Conservation (phyloP, 1,140 invertebrate genomes). For the Oreohelix idahoensis region DNA sequence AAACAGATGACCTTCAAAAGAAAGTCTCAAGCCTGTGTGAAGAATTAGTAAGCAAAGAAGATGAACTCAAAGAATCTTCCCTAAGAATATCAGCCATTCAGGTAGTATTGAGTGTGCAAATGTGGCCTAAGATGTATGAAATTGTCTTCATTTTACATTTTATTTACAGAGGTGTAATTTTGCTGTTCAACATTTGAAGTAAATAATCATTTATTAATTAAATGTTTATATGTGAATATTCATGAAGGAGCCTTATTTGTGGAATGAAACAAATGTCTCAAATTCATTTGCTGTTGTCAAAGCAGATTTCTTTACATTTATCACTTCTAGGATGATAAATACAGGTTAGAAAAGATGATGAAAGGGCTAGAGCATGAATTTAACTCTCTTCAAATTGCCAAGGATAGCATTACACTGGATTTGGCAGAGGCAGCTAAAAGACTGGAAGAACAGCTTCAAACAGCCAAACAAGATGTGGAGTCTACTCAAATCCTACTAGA, state of each 20-base stretch:
- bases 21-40: not conserved
- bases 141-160: too few relatives aligned
- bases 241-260: too few relatives aligned
- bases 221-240: too few relatives aligned
- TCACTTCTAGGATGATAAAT: not conserved
- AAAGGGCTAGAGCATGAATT: not conserved
- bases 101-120: not conserved
- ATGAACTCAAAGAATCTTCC: not conserved
- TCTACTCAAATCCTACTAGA: not conserved
- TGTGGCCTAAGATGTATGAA: too few relatives aligned
- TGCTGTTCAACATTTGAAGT: too few relatives aligned
- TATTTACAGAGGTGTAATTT: too few relatives aligned
- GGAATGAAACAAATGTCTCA: too few relatives aligned
- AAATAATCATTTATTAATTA: too few relatives aligned
- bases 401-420: conserved; percentile 7
- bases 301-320: not conserved
- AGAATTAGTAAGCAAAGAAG: not conserved
- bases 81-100: not conserved
- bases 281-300: too few relatives aligned
- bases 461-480: not conserved
- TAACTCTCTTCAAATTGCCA: conserved; percentile 4
- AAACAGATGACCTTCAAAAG: conserved; percentile 5
- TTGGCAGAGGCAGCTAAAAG: not conserved
- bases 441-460: not conserved
- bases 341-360: conserved; percentile 5